These are phyloP conservation scores for Acrobasis suavella DNA, from an alignment of 2,888 invertebrate genomes.

Conservation along the genomic window DNA sequence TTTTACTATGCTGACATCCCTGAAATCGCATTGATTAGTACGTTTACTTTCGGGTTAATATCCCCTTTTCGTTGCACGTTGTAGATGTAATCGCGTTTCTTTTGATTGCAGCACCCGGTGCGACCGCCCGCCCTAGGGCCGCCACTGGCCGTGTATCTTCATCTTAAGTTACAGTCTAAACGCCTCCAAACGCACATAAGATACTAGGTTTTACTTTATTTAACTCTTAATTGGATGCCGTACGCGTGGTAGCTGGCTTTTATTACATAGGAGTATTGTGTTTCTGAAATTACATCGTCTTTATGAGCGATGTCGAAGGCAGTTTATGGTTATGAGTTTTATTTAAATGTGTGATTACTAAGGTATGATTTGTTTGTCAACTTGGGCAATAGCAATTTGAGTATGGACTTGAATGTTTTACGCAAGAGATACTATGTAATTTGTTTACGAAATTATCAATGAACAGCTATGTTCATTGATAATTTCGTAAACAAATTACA, in stretches of 20 bases:
- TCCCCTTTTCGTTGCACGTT: too few relatives aligned
- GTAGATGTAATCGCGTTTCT: too few relatives aligned
- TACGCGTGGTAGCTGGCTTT: conserved; percentile 10
- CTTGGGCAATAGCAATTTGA: neutral
- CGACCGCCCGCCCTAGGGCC: too few relatives aligned
- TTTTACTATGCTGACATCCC: too few relatives aligned
- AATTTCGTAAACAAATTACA: too few relatives aligned
- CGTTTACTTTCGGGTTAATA: too few relatives aligned
- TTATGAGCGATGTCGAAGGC: conserved; percentile 16
- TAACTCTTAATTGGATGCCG: conserved; percentile 20
- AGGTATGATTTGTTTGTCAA: neutral
- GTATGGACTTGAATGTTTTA: neutral
- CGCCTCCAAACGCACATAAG: conserved; percentile 37
- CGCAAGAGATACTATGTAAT: neutral
- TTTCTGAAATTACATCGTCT: conserved; percentile 19
- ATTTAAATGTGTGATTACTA: neutral
- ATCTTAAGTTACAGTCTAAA: conserved; percentile 37
- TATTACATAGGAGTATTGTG: conserved; percentile 14
- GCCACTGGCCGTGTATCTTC: too few relatives aligned
- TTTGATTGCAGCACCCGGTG: too few relatives aligned
- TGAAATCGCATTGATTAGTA: too few relatives aligned
- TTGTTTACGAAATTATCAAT: too few relatives aligned
- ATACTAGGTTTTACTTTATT: conserved; percentile 13
- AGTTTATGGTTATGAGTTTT: conserved; percentile 12
- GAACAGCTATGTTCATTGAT: too few relatives aligned